Base-by-base conservation (phyloP, 2,797 vertebrate species). In the Martes flavigula region DNA sequence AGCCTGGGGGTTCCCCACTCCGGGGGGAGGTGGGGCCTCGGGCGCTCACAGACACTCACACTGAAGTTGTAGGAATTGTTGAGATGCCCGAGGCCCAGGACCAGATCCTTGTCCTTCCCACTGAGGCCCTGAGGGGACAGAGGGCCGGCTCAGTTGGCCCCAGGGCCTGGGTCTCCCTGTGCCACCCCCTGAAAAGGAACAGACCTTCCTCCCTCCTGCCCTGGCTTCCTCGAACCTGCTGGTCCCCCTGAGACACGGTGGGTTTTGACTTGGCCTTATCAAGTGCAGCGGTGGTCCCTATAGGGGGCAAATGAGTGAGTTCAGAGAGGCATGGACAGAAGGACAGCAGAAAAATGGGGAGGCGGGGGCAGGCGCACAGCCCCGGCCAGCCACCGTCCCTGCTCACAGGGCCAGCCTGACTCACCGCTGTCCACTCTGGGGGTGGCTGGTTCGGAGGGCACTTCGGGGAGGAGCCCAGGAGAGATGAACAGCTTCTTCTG, bases 31-130 rank as follows among this genome's bases (percentile, higher is more conserved):
- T 1, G 43, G 46, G 21, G n/a, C 40, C 1, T 0, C 0, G 0
- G 72, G 73, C 0, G 2, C 35, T 1, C 78, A 8, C 7, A 2
- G 48, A 87, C 13, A 98, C 99, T 99, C 97, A 99, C 99, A 0
- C 98, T 99, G 98, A 99, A 99, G 98, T 96, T 99, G 98, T 99
- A 99, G 64, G 98, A 96, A 90, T 95, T 96, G 0, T 98, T 97
- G 0, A 43, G 9, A 79, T 98, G 97, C 46, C 87, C 96, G 96
- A 99, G 97, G 23, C 77, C 97, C 66, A 99, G 78, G 8, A 78
- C 94, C 86, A 98, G 46, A 0, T 97, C 66, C 3, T 91, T 90
- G 23, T 27, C 96, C 20, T 92, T 86, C 40, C 54, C 43, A 2
- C 13, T 7, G 51, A 88, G n/a, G 23, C 81, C 97, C 99, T 99